Percentiles rank a stretch among this genome's conserved stretches.
Evolutionary conservation across 2,888 invertebrate genomes (phyloP).

Genomic region (Nebria brevicollis): DNA sequence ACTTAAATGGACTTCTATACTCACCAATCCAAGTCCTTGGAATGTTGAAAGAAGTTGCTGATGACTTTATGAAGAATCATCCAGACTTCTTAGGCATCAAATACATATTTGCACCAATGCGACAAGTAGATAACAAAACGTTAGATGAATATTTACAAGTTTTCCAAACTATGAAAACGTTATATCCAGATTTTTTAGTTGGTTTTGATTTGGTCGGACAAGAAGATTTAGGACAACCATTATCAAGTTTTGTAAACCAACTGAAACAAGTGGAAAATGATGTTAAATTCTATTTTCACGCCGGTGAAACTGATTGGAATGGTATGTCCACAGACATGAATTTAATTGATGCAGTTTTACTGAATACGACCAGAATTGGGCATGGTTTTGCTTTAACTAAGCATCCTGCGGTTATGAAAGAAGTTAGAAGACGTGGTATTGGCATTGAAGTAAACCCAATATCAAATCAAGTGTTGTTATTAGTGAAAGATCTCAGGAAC

Average conservation of each 20-base stretch:
- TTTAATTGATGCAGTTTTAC: constrained; percentile 78
- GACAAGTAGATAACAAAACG: constrained; percentile 61
- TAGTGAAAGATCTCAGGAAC: constrained; percentile 78
- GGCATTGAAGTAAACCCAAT: constrained; percentile 82
- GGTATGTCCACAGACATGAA: constrained; percentile 75
- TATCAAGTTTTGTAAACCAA: constrained; percentile 70
- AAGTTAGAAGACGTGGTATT: constrained; percentile 70
- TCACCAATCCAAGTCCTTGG: constrained; percentile 64
- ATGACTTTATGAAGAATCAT: constrained; percentile 67
- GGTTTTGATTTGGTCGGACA: constrained; percentile 86
- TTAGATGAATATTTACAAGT: constrained; percentile 58
- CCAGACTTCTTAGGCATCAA: constrained; percentile 70
- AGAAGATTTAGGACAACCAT: constrained; percentile 75
- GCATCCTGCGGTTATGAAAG: constrained; percentile 74
- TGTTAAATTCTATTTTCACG: constrained; percentile 79
- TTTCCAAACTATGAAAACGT: constrained; percentile 60
- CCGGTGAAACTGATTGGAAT: constrained; percentile 84
- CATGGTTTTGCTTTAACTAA: constrained; percentile 80
- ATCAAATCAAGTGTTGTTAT: constrained; percentile 77
- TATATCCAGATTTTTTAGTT: constrained; percentile 74
- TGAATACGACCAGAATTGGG: constrained; percentile 74
- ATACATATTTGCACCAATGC: constrained; percentile 70
- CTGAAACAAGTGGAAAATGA: constrained; percentile 63
- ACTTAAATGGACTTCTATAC: constrained; percentile 66
- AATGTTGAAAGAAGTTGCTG: constrained; percentile 64